Evolutionary conservation across 53 echinoderm and acorn worm genomes (phyloP).

Genomic region (Temnopleurus reevesii): DNA sequence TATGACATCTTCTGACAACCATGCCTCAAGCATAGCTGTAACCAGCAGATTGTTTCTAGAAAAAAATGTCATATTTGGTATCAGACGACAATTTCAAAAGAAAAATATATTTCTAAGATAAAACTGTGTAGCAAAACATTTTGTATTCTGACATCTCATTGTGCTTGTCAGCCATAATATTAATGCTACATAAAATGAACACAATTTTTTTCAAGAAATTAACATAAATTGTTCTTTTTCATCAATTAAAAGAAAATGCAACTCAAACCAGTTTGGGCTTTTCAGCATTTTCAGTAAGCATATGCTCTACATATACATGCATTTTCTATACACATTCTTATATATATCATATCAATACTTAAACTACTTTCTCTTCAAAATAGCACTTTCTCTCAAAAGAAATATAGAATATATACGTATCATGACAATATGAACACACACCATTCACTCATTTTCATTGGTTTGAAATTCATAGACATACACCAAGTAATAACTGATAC

Average conservation of each 20-base stretch:
- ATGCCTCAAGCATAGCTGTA: slow-evolving; percentile 28
- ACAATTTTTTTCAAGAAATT: slow-evolving; percentile 29
- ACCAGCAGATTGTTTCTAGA: slow-evolving; percentile 18
- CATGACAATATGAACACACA: background rate
- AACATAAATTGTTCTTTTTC: slow-evolving; percentile 8
- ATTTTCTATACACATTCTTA: slow-evolving; percentile 19
- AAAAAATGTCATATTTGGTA: slow-evolving; percentile 6
- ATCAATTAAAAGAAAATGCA: background rate
- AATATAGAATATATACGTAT: slow-evolving; percentile 23
- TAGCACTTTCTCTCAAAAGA: slow-evolving; percentile 36
- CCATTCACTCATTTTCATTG: background rate
- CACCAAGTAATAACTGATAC: too few relatives aligned
- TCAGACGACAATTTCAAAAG: background rate
- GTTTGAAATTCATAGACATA: too few relatives aligned
- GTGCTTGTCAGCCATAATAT: background rate
- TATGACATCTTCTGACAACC: slow-evolving; percentile 31
- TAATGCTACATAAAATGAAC: background rate
- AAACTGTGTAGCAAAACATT: slow-evolving; percentile 18
- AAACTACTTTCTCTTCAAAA: slow-evolving; percentile 1
- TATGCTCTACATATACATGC: slow-evolving; percentile 40
- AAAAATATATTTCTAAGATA: slow-evolving; percentile 6
- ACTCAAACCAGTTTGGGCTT: slow-evolving; percentile 35
- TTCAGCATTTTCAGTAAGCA: slow-evolving; percentile 37
- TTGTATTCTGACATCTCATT: background rate
- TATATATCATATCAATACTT: slow-evolving; percentile 36